phyloP scores from a whole-genome alignment of 2,888 invertebrate species.

The Dicyrtomina minuta region DNA sequence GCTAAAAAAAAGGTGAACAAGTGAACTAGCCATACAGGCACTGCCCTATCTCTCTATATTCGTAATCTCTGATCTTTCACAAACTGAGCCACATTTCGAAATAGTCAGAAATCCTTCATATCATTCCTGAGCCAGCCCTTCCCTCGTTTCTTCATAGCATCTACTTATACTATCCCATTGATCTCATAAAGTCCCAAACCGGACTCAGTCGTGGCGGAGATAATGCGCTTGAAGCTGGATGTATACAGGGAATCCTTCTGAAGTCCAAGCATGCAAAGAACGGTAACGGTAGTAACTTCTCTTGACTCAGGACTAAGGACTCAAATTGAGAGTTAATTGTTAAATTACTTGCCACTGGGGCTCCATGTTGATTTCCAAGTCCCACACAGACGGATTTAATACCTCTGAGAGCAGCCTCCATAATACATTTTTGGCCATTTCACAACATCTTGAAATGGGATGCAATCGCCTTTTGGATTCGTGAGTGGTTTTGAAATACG shows the following conservation, averaged over 20 bases:
- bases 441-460: slow-evolving; percentile 3
- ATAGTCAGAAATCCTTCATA: background rate
- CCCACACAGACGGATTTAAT: slow-evolving; percentile 13
- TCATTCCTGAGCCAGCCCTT: background rate
- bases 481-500: slow-evolving; percentile 13
- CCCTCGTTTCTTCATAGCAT: background rate
- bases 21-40: too few species aligned
- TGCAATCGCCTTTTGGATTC: background rate
- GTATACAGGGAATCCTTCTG: background rate
- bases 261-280: slow-evolving; percentile 11
- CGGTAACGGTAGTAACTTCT: slow-evolving; percentile 1
- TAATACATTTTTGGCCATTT: slow-evolving; percentile 15
- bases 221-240: background rate
- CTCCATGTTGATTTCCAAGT: slow-evolving; percentile 6
- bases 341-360: background rate
- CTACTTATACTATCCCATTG: background rate
- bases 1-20: too few species aligned
- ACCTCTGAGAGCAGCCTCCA: background rate
- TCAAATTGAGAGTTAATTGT: slow-evolving; percentile 8
- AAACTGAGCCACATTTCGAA: background rate
- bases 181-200: too few species aligned
- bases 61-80: background rate
- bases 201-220: background rate
- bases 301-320: background rate
- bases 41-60: too few species aligned